Conservation (phyloP, 2,888 invertebrate genomes). For the Mallateleia sp. region DNA sequence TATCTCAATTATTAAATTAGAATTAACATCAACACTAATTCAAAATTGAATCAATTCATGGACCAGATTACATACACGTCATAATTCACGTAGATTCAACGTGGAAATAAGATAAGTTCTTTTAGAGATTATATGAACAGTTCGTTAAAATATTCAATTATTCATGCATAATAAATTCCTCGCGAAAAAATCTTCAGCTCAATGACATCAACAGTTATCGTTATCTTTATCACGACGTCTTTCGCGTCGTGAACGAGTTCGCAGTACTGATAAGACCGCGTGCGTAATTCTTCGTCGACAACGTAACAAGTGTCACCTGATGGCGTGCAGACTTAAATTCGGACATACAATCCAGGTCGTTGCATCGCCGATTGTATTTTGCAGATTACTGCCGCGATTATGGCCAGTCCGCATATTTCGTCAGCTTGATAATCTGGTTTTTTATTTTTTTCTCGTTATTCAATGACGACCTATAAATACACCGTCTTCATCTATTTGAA, state of each 20-base stretch:
- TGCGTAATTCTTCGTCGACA: neutral
- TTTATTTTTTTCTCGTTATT: neutral
- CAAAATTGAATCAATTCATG: no score
- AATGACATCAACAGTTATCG: neutral
- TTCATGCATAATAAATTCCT: no score
- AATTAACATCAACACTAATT: no score
- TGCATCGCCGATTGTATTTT: neutral
- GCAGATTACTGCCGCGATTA: neutral
- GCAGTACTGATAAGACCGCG: neutral
- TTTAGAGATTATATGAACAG: no score
- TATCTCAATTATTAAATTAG: no score
- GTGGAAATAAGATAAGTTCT: no score
- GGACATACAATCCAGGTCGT: neutral
- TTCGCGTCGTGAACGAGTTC: neutral
- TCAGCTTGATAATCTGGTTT: no score
- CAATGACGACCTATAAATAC: slow-evolving; percentile 41
- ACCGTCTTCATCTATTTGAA: slow-evolving; percentile 29
- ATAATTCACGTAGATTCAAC: no score
- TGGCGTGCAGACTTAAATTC: neutral
- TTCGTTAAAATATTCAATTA: no score
- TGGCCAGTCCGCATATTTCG: no score
- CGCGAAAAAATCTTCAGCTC: no score
- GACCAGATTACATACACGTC: no score
- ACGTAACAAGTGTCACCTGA: neutral
- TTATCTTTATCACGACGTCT: neutral